Evolutionary conservation across 2,888 invertebrate species (phyloP).

Genomic region (Drosophila buzzatii): DNA sequence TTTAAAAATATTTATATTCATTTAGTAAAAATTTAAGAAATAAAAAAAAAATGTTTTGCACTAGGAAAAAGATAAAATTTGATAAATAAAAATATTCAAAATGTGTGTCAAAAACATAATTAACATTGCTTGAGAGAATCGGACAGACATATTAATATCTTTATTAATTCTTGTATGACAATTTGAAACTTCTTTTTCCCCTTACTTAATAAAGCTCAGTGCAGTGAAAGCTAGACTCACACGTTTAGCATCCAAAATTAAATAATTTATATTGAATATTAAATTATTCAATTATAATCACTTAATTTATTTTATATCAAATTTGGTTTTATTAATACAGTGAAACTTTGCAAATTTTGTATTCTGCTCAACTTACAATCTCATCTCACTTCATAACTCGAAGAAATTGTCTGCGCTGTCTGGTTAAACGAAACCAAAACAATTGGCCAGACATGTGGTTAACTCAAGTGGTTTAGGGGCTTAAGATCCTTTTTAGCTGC

Average conservation of each 20-base stretch:
- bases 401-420: constrained; percentile 3
- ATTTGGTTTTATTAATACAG: not conserved
- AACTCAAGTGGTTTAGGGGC: constrained; percentile 25
- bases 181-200: too few relatives aligned
- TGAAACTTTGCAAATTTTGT: not conserved
- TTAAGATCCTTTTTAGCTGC: constrained; percentile 6
- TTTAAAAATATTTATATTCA: too few relatives aligned
- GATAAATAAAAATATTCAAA: too few relatives aligned
- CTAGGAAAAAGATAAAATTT: too few relatives aligned
- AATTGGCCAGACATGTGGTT: constrained; percentile 55
- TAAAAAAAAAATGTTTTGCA: too few relatives aligned
- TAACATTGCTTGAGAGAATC: too few relatives aligned
- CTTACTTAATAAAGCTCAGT: not conserved
- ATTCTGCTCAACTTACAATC: not conserved
- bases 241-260: too few relatives aligned
- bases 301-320: not conserved
- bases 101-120: too few relatives aligned
- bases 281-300: not conserved
- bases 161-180: too few relatives aligned
- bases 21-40: too few relatives aligned
- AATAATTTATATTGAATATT: not conserved
- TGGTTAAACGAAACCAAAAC: constrained; percentile 27
- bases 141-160: too few relatives aligned
- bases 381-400: not conserved
- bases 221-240: not conserved